phyloP scores from a whole-genome alignment of 2,888 invertebrate species.

The Drosophila fungiperda region DNA sequence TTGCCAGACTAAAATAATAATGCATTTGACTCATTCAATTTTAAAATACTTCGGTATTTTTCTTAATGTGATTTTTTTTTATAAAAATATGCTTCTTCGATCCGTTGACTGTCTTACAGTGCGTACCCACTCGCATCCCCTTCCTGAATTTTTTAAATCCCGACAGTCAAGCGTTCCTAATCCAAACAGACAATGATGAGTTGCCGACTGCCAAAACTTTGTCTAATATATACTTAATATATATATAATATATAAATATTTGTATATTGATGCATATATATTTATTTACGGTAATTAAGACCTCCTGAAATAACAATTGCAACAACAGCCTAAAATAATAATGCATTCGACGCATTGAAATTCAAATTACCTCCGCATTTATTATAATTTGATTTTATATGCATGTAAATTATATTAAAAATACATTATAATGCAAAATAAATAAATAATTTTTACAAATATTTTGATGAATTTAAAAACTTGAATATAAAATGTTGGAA shows the following conservation, averaged over 20 bases:
- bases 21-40: too few relatives aligned
- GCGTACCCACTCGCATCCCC: neutral
- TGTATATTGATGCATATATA: too few relatives aligned
- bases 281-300: neutral
- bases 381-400: neutral
- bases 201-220: conserved; percentile 54
- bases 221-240: conserved; percentile 24
- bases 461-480: neutral
- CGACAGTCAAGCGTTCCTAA: conserved; percentile 64
- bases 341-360: neutral
- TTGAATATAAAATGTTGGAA: neutral
- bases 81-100: neutral
- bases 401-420: too few relatives aligned
- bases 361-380: neutral
- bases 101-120: neutral
- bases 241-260: neutral
- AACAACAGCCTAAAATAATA: neutral
- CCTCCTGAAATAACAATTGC: neutral
- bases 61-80: too few relatives aligned
- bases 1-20: neutral
- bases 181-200: conserved; percentile 73
- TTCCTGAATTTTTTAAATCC: conserved; percentile 16
- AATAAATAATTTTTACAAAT: too few relatives aligned
- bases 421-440: too few relatives aligned
- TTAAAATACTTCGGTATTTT: too few relatives aligned